Evolutionary conservation across 1,140 invertebrate species (phyloP), one percentile per base, ranked within the genome.

Genomic region (Rhizoglyphus robini): DNA sequence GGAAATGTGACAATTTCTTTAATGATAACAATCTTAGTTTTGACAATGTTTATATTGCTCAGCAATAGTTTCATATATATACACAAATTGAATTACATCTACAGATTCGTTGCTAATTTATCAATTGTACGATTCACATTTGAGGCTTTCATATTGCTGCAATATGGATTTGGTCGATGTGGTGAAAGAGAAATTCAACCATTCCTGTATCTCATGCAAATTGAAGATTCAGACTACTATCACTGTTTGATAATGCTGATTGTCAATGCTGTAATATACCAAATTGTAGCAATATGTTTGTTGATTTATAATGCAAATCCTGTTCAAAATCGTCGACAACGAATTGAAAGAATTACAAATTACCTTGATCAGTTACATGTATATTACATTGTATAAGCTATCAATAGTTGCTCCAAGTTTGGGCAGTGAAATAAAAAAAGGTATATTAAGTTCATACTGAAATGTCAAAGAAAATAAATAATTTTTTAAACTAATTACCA

Each of bases 121-220:
- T 13, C 63, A 11, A n/a, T 30, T 20, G n/a, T 30, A 20, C 3
- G 46, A 38, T 48, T 51, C 18, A 18, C 23, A 11, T 54, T 49
- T 3, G 63, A 64, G 51, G 41, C 2, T 25, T 23, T 64, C n/a
- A 20, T 64, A 18, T 31, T 64, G 31, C 29, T 64, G 41, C 46
- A 48, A 31, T 64, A 64, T 57, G 63, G 63, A n/a, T 64, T 64
- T 54, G 47, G 27, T 34, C 47, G 63, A 13, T 64, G 63, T 57
- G 11, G 41, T 27, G 20, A 18, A 23, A 64, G 27, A 25, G 63
- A 64, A 30, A 20, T 64, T 20, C 46, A 47, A 57, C 8, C 11
- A 27, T n/a, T 64, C 4, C 3, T 64, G 63, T 32, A 27, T 4
- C 23, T 23, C 4, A n/a, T 64, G 25, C 15, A 25, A 15, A 13